A percentile compares a stretch with the other conserved stretches of the same genome.
These are phyloP conservation scores for Drosophila bocqueti DNA, from an alignment of 1,140 invertebrate genomes.

Conservation along the genomic window DNA sequence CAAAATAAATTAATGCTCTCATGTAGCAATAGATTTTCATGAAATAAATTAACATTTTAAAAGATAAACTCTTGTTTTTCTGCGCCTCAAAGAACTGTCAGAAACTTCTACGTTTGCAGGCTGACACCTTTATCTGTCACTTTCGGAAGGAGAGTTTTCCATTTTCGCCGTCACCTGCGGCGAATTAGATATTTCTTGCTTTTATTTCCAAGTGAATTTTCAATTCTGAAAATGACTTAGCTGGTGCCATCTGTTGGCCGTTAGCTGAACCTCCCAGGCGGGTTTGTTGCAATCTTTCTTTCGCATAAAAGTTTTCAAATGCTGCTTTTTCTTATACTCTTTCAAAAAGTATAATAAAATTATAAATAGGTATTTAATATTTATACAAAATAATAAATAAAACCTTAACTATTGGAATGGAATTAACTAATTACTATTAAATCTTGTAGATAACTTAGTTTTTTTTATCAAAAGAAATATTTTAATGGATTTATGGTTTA, in stretches of 20 bases:
- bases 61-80: not conserved
- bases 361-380: not conserved
- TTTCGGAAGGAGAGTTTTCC: constrained; percentile 28
- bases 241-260: constrained; percentile 57
- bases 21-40: not conserved
- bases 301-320: constrained; percentile 15
- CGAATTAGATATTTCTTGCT: constrained; percentile 10
- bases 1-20: no score
- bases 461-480: no score
- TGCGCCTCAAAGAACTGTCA: constrained; percentile 26
- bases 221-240: constrained; percentile 5
- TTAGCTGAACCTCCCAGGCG: constrained; percentile 10
- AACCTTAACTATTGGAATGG: not conserved
- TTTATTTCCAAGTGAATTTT: constrained; percentile 19
- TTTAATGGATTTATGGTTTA: no score
- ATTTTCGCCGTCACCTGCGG: constrained; percentile 28
- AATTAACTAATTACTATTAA: not conserved
- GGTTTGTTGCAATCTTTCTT: constrained; percentile 7
- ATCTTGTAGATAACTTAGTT: no score
- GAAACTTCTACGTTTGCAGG: constrained; percentile 27
- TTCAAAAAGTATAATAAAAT: not conserved
- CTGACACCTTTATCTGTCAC: constrained; percentile 20
- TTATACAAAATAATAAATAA: not conserved
- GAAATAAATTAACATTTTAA: not conserved
- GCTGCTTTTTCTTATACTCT: not conserved